Conservation (phyloP, 2,797 vertebrate species). For the Rhodeus uyekii region DNA sequence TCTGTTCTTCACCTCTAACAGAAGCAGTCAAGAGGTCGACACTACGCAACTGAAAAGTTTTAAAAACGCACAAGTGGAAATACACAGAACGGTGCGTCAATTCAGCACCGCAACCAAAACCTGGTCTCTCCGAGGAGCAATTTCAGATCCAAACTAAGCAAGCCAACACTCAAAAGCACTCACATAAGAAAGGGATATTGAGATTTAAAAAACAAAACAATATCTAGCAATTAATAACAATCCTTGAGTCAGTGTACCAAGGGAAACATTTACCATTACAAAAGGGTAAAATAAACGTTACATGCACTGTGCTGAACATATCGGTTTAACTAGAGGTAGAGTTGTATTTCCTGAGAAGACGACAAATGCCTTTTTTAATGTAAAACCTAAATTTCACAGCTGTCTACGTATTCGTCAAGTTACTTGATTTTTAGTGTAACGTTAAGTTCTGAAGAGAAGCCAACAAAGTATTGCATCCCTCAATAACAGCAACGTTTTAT, state of each 20-base stretch:
- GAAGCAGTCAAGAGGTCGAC: conserved; percentile 47
- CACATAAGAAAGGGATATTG: background rate
- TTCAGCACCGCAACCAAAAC: conserved; percentile 6
- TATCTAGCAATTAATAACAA: conserved; percentile 28
- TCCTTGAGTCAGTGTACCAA: conserved; percentile 64
- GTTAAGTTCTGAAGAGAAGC: conserved; percentile 33
- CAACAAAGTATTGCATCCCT: conserved; percentile 72
- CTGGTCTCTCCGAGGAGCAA: background rate
- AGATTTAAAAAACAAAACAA: background rate
- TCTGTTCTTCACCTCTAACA: conserved; percentile 67
- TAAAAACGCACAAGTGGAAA: conserved; percentile 46
- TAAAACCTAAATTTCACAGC: conserved; percentile 32
- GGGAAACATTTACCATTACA: conserved; percentile 61
- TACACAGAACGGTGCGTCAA: background rate
- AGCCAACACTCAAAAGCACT: conserved; percentile 33
- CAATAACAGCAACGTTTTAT: conserved; percentile 54
- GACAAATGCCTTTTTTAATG: conserved; percentile 65
- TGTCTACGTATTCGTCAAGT: background rate
- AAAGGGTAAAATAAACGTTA: conserved; percentile 54
- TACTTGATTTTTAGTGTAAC: conserved; percentile 54
- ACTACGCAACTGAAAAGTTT: conserved; percentile 39
- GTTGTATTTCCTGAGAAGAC: conserved; percentile 84
- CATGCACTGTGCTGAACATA: conserved; percentile 67
- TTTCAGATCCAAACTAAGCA: conserved; percentile 27
- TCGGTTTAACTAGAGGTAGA: conserved; percentile 80